These are phyloP conservation scores for Phoxinus phoxinus DNA, from an alignment of 2,113 vertebrate genomes.

Conservation along the genomic window DNA sequence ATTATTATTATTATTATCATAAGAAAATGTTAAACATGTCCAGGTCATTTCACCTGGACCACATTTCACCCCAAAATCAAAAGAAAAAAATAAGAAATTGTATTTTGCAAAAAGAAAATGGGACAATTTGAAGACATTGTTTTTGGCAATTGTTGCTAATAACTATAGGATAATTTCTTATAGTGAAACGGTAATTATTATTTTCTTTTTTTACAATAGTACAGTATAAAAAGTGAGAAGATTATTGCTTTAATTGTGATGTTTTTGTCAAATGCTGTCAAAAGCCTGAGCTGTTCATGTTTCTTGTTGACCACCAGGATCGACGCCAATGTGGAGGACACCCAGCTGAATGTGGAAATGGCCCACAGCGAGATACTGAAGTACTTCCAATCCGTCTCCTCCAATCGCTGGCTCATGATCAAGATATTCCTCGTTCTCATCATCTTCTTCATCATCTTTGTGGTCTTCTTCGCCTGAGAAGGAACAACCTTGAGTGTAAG, in stretches of 20 bases:
- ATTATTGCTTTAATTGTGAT: no score
- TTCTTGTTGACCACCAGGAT: constrained; percentile 75
- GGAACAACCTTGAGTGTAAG: not conserved
- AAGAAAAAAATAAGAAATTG: not conserved
- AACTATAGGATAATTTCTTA: no score
- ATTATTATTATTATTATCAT: no score
- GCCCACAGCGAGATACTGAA: constrained; percentile 93
- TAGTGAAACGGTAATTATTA: no score
- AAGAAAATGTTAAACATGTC: not conserved
- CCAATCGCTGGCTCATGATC: constrained; percentile 95
- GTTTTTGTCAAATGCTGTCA: not conserved
- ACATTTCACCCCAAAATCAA: not conserved
- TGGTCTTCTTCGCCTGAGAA: constrained; percentile 90
- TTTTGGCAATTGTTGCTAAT: no score
- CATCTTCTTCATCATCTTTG: constrained; percentile 92
- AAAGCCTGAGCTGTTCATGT: not conserved
- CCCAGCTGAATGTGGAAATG: constrained; percentile 88
- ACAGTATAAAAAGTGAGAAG: no score
- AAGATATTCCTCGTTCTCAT: constrained; percentile 95
- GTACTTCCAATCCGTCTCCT: constrained; percentile 93
- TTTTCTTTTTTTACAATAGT: no score
- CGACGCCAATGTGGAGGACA: constrained; percentile 89
- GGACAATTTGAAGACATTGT: no score
- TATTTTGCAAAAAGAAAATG: no score
- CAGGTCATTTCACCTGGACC: no score